Conservation (phyloP, 2,113 vertebrate species). For the Podarcis muralis region DNA sequence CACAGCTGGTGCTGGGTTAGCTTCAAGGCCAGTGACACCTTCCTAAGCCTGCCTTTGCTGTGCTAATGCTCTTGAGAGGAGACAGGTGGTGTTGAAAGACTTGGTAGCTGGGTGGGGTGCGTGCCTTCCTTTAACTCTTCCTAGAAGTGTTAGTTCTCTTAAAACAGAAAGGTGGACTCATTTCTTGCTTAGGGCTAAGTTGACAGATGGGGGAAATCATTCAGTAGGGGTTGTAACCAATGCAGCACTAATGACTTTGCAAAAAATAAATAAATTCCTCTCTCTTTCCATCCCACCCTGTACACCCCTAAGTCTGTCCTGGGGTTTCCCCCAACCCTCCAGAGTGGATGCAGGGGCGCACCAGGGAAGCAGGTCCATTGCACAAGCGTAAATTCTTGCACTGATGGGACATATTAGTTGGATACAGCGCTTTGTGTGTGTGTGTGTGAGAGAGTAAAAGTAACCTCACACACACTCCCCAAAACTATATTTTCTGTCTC, state of each 20-base stretch:
- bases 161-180: not conserved
- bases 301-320: no score
- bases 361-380: no score
- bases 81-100: not conserved
- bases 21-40: not conserved
- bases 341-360: no score
- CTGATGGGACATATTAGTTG: no score
- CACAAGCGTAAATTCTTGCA: no score
- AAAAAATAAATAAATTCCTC: no score
- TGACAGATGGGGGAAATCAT: not conserved
- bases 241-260: no score
- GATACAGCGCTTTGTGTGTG: no score
- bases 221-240: not conserved
- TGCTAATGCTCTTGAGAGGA: not conserved
- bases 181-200: not conserved
- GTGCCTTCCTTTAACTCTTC: not conserved
- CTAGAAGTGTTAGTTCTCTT: not conserved
- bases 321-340: no score
- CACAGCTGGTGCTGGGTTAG: no score
- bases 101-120: not conserved
- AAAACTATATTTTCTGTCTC: not conserved
- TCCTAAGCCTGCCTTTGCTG: not conserved
- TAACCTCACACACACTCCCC: not conserved
- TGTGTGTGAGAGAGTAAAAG: no score
- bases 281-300: no score